Evolutionary conservation across 64 coral and sea anemone species (phyloP).

Genomic region (Acropora tenuis): DNA sequence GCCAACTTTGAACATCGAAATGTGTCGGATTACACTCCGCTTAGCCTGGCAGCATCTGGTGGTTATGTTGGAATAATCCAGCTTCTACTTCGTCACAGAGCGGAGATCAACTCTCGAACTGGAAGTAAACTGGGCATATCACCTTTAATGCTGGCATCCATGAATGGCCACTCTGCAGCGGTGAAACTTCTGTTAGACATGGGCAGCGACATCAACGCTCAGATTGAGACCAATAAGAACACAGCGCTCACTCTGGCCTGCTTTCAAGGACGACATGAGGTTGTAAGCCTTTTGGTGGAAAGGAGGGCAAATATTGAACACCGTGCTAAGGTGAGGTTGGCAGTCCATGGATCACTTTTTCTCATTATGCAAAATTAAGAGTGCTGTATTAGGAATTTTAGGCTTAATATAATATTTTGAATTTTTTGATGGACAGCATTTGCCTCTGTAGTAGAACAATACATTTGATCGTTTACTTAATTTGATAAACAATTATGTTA

Average conservation of each 20-base stretch:
- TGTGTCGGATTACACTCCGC: conserved; percentile 97
- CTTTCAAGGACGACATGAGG: conserved; percentile 96
- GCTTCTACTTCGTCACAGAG: conserved; percentile 83
- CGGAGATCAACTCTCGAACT: conserved; percentile 97
- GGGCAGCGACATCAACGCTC: conserved; percentile 99
- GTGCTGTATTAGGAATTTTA: not conserved
- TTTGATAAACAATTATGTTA: too few relatives aligned
- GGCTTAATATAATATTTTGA: not conserved
- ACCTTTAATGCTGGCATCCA: conserved; percentile 94
- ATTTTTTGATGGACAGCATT: not conserved
- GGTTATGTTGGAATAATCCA: conserved; percentile 97
- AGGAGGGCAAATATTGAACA: conserved; percentile 99
- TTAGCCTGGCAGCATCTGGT: conserved; percentile 92
- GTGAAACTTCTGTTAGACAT: conserved; percentile 95
- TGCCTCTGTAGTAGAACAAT: too few relatives aligned
- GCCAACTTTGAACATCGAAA: conserved; percentile 98
- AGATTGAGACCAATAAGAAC: conserved; percentile 99
- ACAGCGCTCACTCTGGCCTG: conserved; percentile 94
- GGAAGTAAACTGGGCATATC: conserved; percentile 98
- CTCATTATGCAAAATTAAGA: not conserved
- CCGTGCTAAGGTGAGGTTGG: conserved; percentile 75
- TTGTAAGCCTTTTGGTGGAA: conserved; percentile 96
- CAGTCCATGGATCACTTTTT: not conserved
- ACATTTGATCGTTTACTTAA: too few relatives aligned
- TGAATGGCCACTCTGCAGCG: conserved; percentile 97